Conservation (phyloP, 2,888 invertebrate genomes). For the Drosophila nr. perissopoda region DNA sequence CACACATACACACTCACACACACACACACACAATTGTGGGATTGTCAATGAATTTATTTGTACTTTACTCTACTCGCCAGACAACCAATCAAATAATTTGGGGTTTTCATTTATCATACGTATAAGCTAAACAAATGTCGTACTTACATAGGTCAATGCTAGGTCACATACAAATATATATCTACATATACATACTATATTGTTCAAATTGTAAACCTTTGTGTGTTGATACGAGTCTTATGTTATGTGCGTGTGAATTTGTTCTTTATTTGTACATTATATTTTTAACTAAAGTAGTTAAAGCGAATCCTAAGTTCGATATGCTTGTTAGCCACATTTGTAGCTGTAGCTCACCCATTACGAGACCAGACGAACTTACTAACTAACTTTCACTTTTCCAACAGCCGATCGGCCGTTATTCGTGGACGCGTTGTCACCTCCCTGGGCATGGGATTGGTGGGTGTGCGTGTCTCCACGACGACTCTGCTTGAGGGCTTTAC, state of each 20-base stretch:
- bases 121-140: conserved; percentile 69
- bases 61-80: conserved; percentile 29
- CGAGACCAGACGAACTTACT: conserved; percentile 55
- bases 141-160: conserved; percentile 70
- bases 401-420: conserved; percentile 97
- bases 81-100: conserved; percentile 48
- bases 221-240: conserved; percentile 82
- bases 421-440: conserved; percentile 96
- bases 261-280: conserved; percentile 68
- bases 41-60: conserved; percentile 6
- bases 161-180: conserved; percentile 67
- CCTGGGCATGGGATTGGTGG: conserved; percentile 96
- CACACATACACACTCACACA: background rate
- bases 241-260: conserved; percentile 84
- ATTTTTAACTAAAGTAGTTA: conserved; percentile 57
- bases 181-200: conserved; percentile 59
- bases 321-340: conserved; percentile 63
- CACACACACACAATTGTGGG: conserved; percentile 12
- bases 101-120: conserved; percentile 58
- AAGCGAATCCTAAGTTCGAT: conserved; percentile 56
- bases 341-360: conserved; percentile 40
- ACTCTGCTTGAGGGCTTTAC: conserved; percentile 98
- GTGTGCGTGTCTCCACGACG: conserved; percentile 97
- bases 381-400: conserved; percentile 25
- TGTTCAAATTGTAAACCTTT: conserved; percentile 81